Conservation (phyloP, 2,797 vertebrate species). For the Oreortyx pictus region DNA sequence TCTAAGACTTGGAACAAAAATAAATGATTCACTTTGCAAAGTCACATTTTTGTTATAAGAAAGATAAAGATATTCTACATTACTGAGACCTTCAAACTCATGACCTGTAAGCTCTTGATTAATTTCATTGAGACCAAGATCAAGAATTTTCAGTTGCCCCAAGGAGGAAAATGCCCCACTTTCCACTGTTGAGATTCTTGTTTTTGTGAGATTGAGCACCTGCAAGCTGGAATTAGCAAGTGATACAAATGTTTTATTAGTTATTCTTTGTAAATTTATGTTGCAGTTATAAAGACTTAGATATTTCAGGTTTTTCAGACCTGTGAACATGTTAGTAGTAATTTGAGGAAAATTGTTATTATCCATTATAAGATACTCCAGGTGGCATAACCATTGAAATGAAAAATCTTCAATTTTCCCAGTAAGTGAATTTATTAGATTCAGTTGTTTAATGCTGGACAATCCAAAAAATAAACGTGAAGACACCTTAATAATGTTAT, state of each 20-base stretch:
- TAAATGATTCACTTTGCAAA: conserved; percentile 84
- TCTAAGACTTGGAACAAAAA: conserved; percentile 81
- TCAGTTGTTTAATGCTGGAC: conserved; percentile 81
- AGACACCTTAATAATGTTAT: conserved; percentile 81
- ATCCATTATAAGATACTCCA: conserved; percentile 87
- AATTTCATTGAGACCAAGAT: conserved; percentile 90
- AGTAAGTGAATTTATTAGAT: conserved; percentile 80
- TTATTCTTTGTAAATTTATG: conserved; percentile 80
- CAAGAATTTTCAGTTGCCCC: conserved; percentile 82
- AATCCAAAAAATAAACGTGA: conserved; percentile 86
- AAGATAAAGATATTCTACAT: conserved; percentile 85
- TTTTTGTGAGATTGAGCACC: conserved; percentile 86
- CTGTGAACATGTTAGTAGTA: conserved; percentile 84
- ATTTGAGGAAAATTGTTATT: conserved; percentile 78
- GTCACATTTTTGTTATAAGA: conserved; percentile 84
- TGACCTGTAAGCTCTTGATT: conserved; percentile 85
- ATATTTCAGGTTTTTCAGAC: conserved; percentile 83
- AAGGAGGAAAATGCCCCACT: conserved; percentile 84
- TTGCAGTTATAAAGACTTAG: conserved; percentile 85
- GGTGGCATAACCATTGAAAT: conserved; percentile 82
- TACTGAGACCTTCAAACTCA: conserved; percentile 88
- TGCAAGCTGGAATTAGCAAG: conserved; percentile 85
- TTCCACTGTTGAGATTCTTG: conserved; percentile 79
- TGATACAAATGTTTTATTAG: conserved; percentile 85
- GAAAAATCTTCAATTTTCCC: conserved; percentile 87